Evolutionary conservation across 1,140 invertebrate genomes (phyloP).

Genomic region (Zelostemma sp.): DNA sequence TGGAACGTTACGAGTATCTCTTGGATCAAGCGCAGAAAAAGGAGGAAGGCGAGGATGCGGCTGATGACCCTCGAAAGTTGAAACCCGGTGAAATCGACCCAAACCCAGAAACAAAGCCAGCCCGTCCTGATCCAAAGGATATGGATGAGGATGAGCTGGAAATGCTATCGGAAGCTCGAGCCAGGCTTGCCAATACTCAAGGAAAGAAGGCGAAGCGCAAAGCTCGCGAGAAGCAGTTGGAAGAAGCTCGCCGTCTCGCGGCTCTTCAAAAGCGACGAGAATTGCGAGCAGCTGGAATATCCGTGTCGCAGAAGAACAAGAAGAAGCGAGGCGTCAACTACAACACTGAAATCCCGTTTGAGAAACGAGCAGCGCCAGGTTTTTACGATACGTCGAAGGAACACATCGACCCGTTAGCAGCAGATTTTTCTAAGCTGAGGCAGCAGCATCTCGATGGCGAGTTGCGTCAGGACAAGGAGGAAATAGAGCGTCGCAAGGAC

Average conservation of each 20-base stretch:
- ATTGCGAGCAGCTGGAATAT: slow-evolving; percentile 97
- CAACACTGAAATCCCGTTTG: slow-evolving; percentile 98
- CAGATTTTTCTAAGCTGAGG: slow-evolving; percentile 89
- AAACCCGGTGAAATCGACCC: slow-evolving; percentile 99
- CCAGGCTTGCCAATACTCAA: slow-evolving; percentile 98
- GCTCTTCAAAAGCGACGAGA: slow-evolving; percentile 97
- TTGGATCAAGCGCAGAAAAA: slow-evolving; percentile 99
- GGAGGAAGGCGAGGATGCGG: slow-evolving; percentile 93
- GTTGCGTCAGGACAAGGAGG: slow-evolving; percentile 89
- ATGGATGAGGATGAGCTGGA: slow-evolving; percentile 99
- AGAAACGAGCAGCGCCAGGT: slow-evolving; percentile 90
- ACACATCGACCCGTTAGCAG: slow-evolving; percentile 86
- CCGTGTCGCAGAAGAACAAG: slow-evolving; percentile 79
- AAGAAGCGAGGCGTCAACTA: slow-evolving; percentile 94
- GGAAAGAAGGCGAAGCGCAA: slow-evolving; percentile 99
- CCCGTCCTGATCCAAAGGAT: slow-evolving; percentile 98
- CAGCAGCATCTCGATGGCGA: slow-evolving; percentile 96
- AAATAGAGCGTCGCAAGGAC: slow-evolving; percentile 89
- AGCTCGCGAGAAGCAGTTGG: slow-evolving; percentile 97
- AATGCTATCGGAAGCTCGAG: slow-evolving; percentile 98
- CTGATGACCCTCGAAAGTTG: slow-evolving; percentile 95
- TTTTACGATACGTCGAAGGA: slow-evolving; percentile 96
- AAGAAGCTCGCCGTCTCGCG: slow-evolving; percentile 96
- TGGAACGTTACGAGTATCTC: slow-evolving; percentile 97
- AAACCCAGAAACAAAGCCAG: slow-evolving; percentile 99